Evolutionary conservation across 2,888 invertebrate species (phyloP), one percentile per base, ranked within the genome.

Genomic region (Fragum whitleyi): DNA sequence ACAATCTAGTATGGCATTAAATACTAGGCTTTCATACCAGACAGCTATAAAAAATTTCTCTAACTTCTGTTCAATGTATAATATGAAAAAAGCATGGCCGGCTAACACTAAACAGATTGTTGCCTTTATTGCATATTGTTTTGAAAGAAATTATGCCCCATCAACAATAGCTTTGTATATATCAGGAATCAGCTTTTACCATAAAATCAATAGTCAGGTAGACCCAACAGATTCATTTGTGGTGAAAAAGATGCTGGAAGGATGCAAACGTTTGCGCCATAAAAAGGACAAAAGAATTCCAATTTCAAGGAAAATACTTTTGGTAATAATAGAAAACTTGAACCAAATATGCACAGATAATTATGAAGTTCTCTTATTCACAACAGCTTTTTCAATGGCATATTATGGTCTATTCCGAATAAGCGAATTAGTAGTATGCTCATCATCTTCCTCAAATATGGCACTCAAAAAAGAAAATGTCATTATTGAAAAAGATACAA

Each of bases 321-420:
- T 16, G 5, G 47, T 39, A 36, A 21, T 71, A 29, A 3, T 16
- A 1, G 1, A 6, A 0, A 7, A 14, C 11, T 47, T 76, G n/a
- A 9, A 28, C 0, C 16, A 36, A 9, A 51, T 79, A 1, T 75
- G 75, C 28, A 65, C 0, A n/a, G 57, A 61, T 6, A 0, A n/a
- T 5, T 80, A 36, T 53, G 81, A 81, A 69, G 21, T 32, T 2
- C 2, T 9, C 7, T 59, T 81, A n/a, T 81, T 81, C 53, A 61
- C 1, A 16, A 69, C 77, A 9, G 69, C 36, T 1, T 80, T 61
- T 62, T 39, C 16, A 6, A n/a, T 77, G 23, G 77, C 81, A 29
- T 81, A 81, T 53, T 78, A 72, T 68, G 77, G 81, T 19, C 36
- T 81, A 29, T 69, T 81, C 16, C 39, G 78, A 26, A 59, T 81